These are phyloP conservation scores for Caracal caracal DNA, from an alignment of 2,113 vertebrate species.

Conservation along the genomic window DNA sequence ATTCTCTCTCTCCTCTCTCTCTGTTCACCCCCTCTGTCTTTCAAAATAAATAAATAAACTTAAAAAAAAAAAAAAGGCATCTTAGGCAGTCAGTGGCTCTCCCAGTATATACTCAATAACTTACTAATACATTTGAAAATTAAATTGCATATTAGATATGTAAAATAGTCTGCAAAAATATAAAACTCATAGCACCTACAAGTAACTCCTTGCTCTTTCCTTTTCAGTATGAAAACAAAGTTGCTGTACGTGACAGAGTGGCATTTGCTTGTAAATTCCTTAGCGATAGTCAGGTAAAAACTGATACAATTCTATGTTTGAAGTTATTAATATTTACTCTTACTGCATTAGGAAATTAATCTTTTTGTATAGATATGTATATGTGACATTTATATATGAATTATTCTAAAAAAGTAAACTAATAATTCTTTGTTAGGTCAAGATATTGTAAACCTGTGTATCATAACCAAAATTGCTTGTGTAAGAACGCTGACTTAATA, in stretches of 20 bases:
- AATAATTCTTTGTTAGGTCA: neutral
- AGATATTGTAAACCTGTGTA: neutral
- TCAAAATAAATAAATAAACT: no score
- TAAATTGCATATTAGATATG: neutral
- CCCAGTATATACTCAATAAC: neutral
- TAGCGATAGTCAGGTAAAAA: slow-evolving; percentile 93
- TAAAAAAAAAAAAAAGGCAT: neutral
- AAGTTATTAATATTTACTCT: slow-evolving; percentile 38
- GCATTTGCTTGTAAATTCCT: slow-evolving; percentile 99
- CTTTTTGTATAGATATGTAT: neutral
- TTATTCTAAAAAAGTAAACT: slow-evolving; percentile 2
- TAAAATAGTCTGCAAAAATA: slow-evolving; percentile 10
- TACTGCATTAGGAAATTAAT: neutral
- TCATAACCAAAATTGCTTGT: slow-evolving; percentile 37
- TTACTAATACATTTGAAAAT: slow-evolving; percentile 46
- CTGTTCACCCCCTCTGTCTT: no score
- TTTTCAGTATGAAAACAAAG: slow-evolving; percentile 93
- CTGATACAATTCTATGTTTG: slow-evolving; percentile 7
- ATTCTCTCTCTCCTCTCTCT: no score
- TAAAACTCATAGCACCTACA: neutral
- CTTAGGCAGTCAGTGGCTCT: neutral
- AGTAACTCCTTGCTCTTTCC: slow-evolving; percentile 27
- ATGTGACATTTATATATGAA: neutral
- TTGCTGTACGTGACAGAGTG: slow-evolving; percentile 96
- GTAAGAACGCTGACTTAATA: slow-evolving; percentile 26